Percentiles rank a stretch among this genome's conserved stretches.
Conservation (phyloP, 2,888 invertebrate genomes). For the Agrochola circellaris region DNA sequence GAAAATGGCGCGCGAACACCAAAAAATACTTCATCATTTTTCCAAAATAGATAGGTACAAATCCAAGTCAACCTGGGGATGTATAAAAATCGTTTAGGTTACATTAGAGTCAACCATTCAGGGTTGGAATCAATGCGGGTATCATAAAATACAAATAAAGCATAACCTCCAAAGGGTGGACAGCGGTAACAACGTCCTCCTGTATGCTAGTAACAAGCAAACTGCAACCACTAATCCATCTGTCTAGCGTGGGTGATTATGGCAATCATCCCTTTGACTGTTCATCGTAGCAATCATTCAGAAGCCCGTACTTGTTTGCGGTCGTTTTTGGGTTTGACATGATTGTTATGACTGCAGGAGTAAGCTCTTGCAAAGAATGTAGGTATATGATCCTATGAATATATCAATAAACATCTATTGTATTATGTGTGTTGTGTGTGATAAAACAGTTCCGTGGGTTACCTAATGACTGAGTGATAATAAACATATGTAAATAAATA, state of each 20-base stretch:
- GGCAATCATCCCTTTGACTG: constrained; percentile 30
- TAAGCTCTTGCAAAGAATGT: background rate
- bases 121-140: background rate
- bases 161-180: background rate
- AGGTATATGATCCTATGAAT: background rate
- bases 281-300: constrained; percentile 4
- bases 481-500: too few species aligned
- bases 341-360: background rate
- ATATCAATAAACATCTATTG: too few species aligned
- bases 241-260: background rate
- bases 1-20: background rate
- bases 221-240: constrained; percentile 30
- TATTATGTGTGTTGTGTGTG: background rate
- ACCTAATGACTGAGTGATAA: background rate
- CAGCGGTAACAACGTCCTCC: background rate
- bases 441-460: too few species aligned
- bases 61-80: background rate
- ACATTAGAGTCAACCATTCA: background rate
- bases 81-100: too few species aligned
- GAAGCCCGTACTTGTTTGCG: too few species aligned
- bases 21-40: background rate
- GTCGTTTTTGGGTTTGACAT: background rate
- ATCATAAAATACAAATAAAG: background rate
- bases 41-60: background rate
- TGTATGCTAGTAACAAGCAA: constrained; percentile 14